These are phyloP conservation scores for Empidonax traillii DNA, from an alignment of 2,113 vertebrate genomes.

Conservation along the genomic window DNA sequence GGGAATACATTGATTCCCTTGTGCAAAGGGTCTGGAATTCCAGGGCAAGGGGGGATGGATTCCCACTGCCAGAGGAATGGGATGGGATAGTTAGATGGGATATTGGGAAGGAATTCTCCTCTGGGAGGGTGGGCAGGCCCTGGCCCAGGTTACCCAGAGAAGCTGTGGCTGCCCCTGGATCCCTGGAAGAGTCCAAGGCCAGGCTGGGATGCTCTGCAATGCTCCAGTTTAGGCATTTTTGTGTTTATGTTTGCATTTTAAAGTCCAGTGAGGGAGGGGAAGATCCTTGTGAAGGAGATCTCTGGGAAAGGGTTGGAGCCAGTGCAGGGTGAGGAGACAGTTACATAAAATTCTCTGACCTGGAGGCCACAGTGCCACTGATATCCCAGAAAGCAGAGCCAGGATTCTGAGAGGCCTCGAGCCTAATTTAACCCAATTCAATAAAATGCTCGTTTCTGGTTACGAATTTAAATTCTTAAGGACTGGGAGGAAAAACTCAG, in stretches of 20 bases:
- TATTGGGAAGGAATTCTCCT: accelerated
- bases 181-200: neutral
- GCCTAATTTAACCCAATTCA: neutral
- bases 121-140: accelerated
- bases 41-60: neutral
- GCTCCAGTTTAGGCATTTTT: neutral
- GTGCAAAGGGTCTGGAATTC: neutral
- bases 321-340: neutral
- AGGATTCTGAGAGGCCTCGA: neutral
- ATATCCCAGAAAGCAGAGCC: neutral
- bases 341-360: neutral
- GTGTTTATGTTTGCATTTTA: accelerated
- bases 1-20: accelerated
- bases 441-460: neutral
- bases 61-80: neutral
- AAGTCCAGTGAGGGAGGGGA: neutral
- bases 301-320: accelerated
- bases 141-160: neutral
- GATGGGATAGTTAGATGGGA: accelerated
- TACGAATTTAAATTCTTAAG: neutral
- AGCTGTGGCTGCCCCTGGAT: neutral
- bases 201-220: neutral
- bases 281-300: neutral
- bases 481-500: neutral
- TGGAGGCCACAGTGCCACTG: neutral